Percentiles rank a stretch among this genome's conserved stretches.
These are phyloP conservation scores for Chouioia cunea DNA, from an alignment of 2,888 invertebrate species.

Conservation along the genomic window DNA sequence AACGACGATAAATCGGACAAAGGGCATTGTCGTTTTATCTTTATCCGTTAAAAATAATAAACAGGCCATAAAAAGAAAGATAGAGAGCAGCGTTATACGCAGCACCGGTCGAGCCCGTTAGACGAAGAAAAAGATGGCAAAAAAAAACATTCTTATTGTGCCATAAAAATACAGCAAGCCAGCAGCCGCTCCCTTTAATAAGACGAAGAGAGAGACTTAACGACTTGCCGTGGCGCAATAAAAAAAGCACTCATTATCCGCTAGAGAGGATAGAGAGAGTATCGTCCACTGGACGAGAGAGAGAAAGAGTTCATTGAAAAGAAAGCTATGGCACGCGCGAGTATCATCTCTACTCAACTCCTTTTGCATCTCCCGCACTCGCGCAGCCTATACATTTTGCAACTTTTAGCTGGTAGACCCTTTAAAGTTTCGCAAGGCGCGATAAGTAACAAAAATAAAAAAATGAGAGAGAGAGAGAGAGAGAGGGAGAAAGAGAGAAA, in stretches of 20 bases:
- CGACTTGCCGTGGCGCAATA: constrained; percentile 11
- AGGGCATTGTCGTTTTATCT: too few relatives aligned
- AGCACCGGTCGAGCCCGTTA: too few relatives aligned
- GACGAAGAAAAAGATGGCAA: too few relatives aligned
- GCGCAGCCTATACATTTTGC: not conserved
- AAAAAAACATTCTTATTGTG: constrained; percentile 7
- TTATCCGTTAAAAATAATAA: constrained; percentile 13
- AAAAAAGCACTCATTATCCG: constrained; percentile 25
- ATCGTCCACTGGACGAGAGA: not conserved
- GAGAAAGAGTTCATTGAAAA: too few relatives aligned
- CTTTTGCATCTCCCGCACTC: constrained; percentile 1
- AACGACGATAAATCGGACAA: too few relatives aligned
- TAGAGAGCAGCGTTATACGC: too few relatives aligned
- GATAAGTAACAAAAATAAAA: too few relatives aligned
- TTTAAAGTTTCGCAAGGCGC: constrained; percentile 18
- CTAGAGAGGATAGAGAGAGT: not conserved
- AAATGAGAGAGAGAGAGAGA: too few relatives aligned
- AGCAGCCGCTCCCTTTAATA: not conserved
- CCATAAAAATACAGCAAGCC: constrained; percentile 4
- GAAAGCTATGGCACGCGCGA: not conserved
- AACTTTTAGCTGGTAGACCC: not conserved
- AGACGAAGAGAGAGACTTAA: constrained; percentile 8
- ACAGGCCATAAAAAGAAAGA: not conserved
- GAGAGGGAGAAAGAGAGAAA: not conserved
- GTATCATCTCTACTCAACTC: not conserved